Conservation (phyloP, 2,113 vertebrate species). For the Neodon shergylaensis region DNA sequence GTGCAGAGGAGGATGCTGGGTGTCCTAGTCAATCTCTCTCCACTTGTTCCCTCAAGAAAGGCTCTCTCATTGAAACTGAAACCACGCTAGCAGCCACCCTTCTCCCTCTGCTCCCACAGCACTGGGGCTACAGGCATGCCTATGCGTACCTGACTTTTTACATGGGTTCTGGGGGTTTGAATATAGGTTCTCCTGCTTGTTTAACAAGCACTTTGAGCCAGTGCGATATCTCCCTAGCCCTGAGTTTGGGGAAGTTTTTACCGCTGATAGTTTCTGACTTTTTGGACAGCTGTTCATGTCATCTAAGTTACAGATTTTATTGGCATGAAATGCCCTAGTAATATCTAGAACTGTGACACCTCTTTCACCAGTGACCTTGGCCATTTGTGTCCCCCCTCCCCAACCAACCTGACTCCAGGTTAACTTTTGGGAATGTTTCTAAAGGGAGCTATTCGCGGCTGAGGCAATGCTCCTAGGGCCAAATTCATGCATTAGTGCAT, state of each 20-base stretch:
- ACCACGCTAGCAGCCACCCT: too few species aligned
- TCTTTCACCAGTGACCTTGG: neutral
- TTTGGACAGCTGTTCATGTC: neutral
- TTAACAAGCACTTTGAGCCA: neutral
- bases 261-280: neutral
- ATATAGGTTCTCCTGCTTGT: neutral
- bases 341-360: neutral
- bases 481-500: neutral
- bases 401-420: neutral
- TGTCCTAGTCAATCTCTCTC: neutral
- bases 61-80: neutral
- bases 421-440: neutral
- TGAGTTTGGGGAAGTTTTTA: neutral
- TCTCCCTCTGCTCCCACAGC: neutral
- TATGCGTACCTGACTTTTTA: neutral
- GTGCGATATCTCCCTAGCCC: too few species aligned
- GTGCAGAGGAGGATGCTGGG: neutral
- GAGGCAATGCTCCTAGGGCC: neutral
- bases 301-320: neutral
- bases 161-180: neutral
- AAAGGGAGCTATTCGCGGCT: neutral
- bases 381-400: neutral
- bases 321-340: rapidly evolving
- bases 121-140: neutral
- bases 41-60: neutral